phyloP scores from a whole-genome alignment of 1,140 invertebrate genomes.

The Anastatus disparis region DNA sequence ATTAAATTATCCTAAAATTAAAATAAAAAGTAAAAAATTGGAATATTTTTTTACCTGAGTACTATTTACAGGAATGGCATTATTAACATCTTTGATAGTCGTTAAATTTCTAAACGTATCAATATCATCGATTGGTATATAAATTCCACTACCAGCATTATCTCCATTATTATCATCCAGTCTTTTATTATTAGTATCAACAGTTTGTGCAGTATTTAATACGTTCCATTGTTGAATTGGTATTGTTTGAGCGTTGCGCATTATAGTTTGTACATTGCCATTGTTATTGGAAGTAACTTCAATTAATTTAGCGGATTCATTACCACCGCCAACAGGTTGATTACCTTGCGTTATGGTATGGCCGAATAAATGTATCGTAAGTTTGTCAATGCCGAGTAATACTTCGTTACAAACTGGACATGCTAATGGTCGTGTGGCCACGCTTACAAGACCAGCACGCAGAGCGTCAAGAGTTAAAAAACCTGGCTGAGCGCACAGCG shows the following conservation, averaged over 20 bases:
- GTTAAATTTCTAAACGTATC: slow-evolving; percentile 26
- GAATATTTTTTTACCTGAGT: neutral
- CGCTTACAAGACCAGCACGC: slow-evolving; percentile 77
- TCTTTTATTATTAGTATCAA: neutral
- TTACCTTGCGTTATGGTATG: slow-evolving; percentile 65
- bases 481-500: slow-evolving; percentile 78
- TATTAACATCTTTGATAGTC: neutral
- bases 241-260: slow-evolving; percentile 13
- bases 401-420: slow-evolving; percentile 83
- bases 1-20: too few relatives aligned
- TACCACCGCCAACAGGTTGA: neutral
- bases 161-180: neutral
- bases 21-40: neutral
- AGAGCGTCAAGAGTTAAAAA: slow-evolving; percentile 77
- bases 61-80: neutral
- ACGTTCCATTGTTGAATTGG: slow-evolving; percentile 49
- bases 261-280: slow-evolving; percentile 6
- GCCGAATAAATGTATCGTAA: slow-evolving; percentile 85
- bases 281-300: slow-evolving; percentile 24
- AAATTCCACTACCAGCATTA: neutral
- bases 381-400: slow-evolving; percentile 80
- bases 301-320: slow-evolving; percentile 36
- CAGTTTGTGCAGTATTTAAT: neutral
- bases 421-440: slow-evolving; percentile 76
- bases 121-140: slow-evolving; percentile 34